A percentile compares a stretch with the other conserved stretches of the same genome.
Conservation (phyloP, 2,113 vertebrate species). For the Caretta caretta region DNA sequence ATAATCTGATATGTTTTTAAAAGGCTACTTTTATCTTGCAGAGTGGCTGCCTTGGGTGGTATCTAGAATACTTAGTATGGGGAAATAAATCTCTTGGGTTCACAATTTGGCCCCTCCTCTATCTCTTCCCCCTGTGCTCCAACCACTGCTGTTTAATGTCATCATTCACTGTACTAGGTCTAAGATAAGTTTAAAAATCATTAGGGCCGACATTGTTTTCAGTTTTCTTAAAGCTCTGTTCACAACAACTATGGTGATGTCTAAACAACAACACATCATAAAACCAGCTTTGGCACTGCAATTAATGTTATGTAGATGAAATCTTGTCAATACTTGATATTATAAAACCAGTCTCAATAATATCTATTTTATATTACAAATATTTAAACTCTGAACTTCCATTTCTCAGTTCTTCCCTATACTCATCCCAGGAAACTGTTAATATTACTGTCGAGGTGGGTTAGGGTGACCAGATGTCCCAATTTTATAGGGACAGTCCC, state of each 20-base stretch:
- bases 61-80: neutral
- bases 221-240: neutral
- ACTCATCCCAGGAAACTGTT: neutral
- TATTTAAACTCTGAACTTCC: neutral
- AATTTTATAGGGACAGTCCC: too few relatives aligned
- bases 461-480: neutral
- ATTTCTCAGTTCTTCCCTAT: neutral
- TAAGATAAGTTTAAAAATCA: neutral
- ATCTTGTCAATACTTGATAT: neutral
- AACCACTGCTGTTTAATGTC: neutral
- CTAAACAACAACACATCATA: neutral
- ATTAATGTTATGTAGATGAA: neutral
- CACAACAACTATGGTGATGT: neutral
- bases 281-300: neutral
- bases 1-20: fast-evolving
- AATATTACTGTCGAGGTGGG: neutral
- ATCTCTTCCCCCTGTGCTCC: too few relatives aligned
- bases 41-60: neutral
- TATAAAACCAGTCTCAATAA: neutral
- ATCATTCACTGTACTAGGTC: neutral
- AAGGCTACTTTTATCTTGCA: neutral
- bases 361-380: neutral
- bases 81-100: fast-evolving
- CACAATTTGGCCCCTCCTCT: neutral
- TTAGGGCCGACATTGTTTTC: neutral